phyloP scores from a whole-genome alignment of 2,888 invertebrate species.

The Tetropium fuscum region DNA sequence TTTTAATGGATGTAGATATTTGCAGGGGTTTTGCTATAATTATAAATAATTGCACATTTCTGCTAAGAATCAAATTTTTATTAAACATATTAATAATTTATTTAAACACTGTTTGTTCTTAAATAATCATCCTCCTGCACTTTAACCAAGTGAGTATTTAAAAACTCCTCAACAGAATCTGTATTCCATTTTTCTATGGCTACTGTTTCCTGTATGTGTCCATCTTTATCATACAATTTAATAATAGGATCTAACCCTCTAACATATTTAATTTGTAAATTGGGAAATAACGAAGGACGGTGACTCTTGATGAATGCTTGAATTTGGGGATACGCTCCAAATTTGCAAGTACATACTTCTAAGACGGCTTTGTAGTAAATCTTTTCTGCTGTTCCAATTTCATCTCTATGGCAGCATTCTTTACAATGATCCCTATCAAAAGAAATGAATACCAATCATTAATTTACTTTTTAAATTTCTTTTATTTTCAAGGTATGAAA shows the following conservation, averaged over 20 bases:
- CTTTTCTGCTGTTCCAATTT: constrained; percentile 73
- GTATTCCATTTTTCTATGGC: constrained; percentile 99
- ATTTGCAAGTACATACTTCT: constrained; percentile 98
- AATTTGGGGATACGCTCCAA: constrained; percentile 97
- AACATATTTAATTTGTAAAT: constrained; percentile 92
- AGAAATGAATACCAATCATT: neutral
- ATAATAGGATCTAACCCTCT: constrained; percentile 95
- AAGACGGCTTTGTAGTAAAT: constrained; percentile 92
- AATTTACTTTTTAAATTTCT: no score
- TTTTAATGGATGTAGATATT: no score
- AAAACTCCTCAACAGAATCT: constrained; percentile 96
- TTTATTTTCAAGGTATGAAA: no score
- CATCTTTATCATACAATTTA: constrained; percentile 87
- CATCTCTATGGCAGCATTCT: constrained; percentile 85
- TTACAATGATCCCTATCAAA: constrained; percentile 74
- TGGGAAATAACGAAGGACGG: constrained; percentile 88
- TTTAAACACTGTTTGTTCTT: constrained; percentile 72
- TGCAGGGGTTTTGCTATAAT: no score
- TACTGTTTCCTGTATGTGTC: constrained; percentile 86
- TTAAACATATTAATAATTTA: no score
- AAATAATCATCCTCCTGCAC: constrained; percentile 71
- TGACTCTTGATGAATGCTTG: constrained; percentile 98
- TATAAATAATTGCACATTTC: no score
- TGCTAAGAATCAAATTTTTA: no score
- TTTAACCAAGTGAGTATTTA: constrained; percentile 85